Evolutionary conservation across 2,113 vertebrate genomes (phyloP), one percentile per base, ranked within the genome.

Genomic region (Machaerirhynchus nigripectus): DNA sequence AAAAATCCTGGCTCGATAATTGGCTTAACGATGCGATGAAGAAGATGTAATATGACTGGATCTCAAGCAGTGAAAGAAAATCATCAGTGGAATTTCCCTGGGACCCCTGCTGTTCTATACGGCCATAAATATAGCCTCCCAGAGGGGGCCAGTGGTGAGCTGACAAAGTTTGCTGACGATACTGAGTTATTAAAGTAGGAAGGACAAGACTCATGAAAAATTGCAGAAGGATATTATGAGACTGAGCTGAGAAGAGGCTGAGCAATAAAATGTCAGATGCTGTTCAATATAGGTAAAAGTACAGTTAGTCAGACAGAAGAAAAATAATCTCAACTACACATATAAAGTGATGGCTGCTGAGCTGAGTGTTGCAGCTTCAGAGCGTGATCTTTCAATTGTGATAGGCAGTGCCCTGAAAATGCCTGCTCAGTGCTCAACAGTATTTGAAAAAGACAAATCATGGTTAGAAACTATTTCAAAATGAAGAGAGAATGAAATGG

Each of bases 151-250:
- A 83, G 46, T 57, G 39, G 68, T 61, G 47, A 94, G 60, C 80
- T 84, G 86, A 84, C 86, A 90, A 74, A 92, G 69, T 92, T 95
- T 92, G 52, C 52, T 93, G 91, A 78, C 1, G 2, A 75, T 81
- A 75, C 77, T 13, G 21, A 65, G 73, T 87, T 97, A 94, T 95
- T 92, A 91, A 92, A 95, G 78, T n/a, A 56, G 57, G 73, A 90
- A 95, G 91, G 91, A 95, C 83, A 92, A 87, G 93, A 87, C 35
- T 89, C 52, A 31, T 64, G 77, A 90, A 96, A 91, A 95, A 93
- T 56, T 92, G 84, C 84, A 94, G 69, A 63, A 87, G n/a, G 60
- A 78, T 93, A 73, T 92, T 95, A 87, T 49, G 60, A 95, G 86
- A 81, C 56, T 60, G 74, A 78, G 74, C 74, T 16, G 84, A 61